phyloP scores from a whole-genome alignment of 2,113 vertebrate species.

The Myiagra hebetior region DNA sequence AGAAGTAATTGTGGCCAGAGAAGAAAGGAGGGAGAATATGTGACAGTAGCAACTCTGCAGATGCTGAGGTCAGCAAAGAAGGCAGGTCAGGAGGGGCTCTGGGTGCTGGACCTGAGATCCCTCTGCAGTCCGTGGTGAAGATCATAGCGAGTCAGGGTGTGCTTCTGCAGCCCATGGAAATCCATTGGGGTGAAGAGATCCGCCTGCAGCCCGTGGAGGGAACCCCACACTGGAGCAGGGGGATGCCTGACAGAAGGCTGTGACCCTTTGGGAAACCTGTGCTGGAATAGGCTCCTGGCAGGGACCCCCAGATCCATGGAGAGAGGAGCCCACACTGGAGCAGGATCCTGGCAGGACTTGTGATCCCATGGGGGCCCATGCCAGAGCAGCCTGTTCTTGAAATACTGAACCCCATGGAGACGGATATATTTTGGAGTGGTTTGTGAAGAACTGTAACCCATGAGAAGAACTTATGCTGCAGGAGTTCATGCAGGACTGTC shows the following conservation, averaged over 20 bases:
- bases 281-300: neutral
- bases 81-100: neutral
- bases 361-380: accelerated
- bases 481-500: neutral
- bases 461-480: neutral
- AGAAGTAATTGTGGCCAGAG: neutral
- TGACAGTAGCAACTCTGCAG: neutral
- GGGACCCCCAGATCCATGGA: neutral
- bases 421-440: neutral
- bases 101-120: neutral
- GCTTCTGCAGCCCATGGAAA: neutral
- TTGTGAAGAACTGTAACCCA: neutral
- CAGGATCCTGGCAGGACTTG: neutral
- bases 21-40: neutral
- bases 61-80: neutral
- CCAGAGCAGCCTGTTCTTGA: neutral
- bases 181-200: neutral
- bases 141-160: neutral
- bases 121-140: neutral
- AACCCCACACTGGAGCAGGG: neutral
- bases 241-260: neutral
- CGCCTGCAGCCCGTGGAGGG: neutral
- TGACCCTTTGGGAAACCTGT: accelerated
- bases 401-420: neutral
- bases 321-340: neutral